Base-by-base conservation (phyloP, 2,888 invertebrate genomes). In the Pseudanteris insignis region DNA sequence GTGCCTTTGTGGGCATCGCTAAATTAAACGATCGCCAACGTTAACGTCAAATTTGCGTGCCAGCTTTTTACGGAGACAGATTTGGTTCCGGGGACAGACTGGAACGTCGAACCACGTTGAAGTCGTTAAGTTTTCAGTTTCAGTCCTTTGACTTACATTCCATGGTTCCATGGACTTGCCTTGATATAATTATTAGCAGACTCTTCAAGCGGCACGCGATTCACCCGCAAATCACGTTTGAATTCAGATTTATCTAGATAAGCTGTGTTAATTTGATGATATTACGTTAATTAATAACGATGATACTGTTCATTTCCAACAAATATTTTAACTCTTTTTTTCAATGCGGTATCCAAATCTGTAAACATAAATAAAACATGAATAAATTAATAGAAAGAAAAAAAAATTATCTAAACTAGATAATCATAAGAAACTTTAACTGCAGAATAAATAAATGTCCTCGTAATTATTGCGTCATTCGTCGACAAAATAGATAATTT, bases 21-120 rank as follows among this genome's bases (percentile, higher is more conserved):
- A 74, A 75, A 76, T 77, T 76, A 76, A 76, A 77, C 72, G 75
- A 68, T 74, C 67, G 67, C 64, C 68, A 69, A 70, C 69, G 72
- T 74, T 76, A 76, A 77, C 75, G 76, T 77, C 72, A 70, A 72
- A 76, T 74, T 77, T 74, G 76, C 77, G 77, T 75, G 76, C 43
- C 43, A 29, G 18, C 38, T 63, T 63, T 62, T 61, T 34, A 40
- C 40, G n/a, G n/a, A n/a, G n/a, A n/a, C 32, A 48, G 59, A 33
- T 64, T 63, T 59, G 67, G 65, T 68, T 69, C 67, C 64, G 43
- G 65, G 68, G 67, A 69, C 68, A 41, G 66, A 33, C 59, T 64
- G 68, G 63, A 70, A 67, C 69, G 68, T 44, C 44, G 47, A 54
- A 44, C 32, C 13, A 29, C 55, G 36, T 36, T 44, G 18, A 18